These are phyloP conservation scores for Cactoblastis cactorum DNA, from an alignment of 2,888 invertebrate species.

Conservation along the genomic window DNA sequence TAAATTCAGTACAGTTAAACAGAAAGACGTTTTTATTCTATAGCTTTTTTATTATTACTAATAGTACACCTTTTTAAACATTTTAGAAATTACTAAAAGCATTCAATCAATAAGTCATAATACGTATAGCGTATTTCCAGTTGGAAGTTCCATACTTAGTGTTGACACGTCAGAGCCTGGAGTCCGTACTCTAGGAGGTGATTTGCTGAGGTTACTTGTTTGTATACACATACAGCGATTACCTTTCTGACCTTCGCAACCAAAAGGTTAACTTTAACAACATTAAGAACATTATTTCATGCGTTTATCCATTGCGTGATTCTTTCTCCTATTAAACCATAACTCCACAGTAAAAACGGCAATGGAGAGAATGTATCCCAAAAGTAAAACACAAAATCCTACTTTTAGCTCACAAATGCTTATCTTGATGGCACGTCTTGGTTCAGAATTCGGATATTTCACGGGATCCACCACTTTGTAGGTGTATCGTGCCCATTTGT, in stretches of 20 bases:
- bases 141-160: too few relatives aligned
- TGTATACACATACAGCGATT: too few relatives aligned
- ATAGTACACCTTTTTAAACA: neutral
- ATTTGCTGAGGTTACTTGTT: too few relatives aligned
- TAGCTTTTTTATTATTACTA: neutral
- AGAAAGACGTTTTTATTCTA: too few relatives aligned
- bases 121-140: too few relatives aligned
- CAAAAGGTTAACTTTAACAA: too few relatives aligned
- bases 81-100: neutral
- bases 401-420: slow-evolving; percentile 29
- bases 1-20: slow-evolving; percentile 7
- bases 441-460: slow-evolving; percentile 19
- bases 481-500: slow-evolving; percentile 40
- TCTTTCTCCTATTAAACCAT: slow-evolving; percentile 21
- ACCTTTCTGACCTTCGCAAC: too few relatives aligned
- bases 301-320: neutral
- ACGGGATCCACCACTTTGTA: slow-evolving; percentile 24
- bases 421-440: slow-evolving; percentile 31
- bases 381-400: slow-evolving; percentile 32
- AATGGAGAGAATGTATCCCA: slow-evolving; percentile 34
- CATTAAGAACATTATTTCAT: neutral
- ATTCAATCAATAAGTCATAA: neutral
- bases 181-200: too few relatives aligned
- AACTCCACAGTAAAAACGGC: slow-evolving; percentile 33
- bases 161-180: too few relatives aligned